A percentile compares a stretch with the other conserved stretches of the same genome.
Conservation (phyloP, 2,113 vertebrate genomes). For the Atherinomorus stipes region DNA sequence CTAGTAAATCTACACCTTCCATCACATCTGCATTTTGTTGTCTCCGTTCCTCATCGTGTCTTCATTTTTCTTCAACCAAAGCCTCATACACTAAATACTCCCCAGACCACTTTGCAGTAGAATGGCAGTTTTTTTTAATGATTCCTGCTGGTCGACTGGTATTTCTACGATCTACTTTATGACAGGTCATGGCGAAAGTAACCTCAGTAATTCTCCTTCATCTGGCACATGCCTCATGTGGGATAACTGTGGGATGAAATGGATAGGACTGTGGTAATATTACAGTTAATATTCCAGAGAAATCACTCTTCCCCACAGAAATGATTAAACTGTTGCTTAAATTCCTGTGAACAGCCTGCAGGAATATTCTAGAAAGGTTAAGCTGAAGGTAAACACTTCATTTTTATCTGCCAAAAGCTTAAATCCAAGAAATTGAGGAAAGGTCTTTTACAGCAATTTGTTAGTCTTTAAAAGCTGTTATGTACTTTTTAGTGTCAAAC, state of each 20-base stretch:
- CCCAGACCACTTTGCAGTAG: not conserved
- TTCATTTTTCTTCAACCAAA: slow-evolving; percentile 21
- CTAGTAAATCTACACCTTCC: slow-evolving; percentile 17
- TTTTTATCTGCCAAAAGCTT: not conserved
- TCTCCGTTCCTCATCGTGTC: slow-evolving; percentile 9
- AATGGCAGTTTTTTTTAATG: not conserved
- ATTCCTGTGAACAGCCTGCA: not conserved
- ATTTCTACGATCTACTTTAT: slow-evolving; percentile 15
- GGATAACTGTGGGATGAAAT: slow-evolving; percentile 26
- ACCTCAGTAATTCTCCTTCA: not conserved
- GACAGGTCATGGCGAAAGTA: slow-evolving; percentile 1
- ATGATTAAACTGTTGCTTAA: not conserved
- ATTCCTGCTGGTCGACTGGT: not conserved
- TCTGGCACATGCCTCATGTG: slow-evolving; percentile 21
- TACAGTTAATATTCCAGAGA: not conserved
- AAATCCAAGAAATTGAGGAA: not conserved
- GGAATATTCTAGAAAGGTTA: not conserved
- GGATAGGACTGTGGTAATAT: slow-evolving; percentile 19
- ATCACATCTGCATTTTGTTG: slow-evolving; percentile 57
- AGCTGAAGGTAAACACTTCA: not conserved
- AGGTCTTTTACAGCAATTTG: not conserved
- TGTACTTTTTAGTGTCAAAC: not conserved
- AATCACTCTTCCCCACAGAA: not conserved
- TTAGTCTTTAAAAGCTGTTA: not conserved
- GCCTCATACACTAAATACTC: not conserved